Base-by-base conservation (phyloP, 2,888 invertebrate genomes). In the Leuctra nigra region DNA sequence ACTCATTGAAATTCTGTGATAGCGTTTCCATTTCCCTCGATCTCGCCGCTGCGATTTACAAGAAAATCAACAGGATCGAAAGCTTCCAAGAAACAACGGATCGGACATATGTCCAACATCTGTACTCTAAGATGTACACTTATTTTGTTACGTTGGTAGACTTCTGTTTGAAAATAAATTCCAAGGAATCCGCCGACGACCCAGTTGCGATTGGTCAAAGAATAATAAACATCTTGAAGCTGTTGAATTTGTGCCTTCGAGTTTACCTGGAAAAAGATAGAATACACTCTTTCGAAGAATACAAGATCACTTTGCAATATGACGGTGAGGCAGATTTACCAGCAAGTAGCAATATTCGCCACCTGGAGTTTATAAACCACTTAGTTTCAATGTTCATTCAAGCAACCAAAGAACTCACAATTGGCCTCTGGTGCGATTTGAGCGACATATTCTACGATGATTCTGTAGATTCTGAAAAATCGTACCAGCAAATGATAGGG, bases 381-480 rank as follows among this genome's bases (percentile, higher is more conserved):
- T 16, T 50, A 11, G 11, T 50, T 2, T 11, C 1, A 16, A 13
- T 11, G 1, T 33, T 33, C 13, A 20, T 22, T 13, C 3, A 33
- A 16, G 18, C 18, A 6, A 18, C 35, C 7, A 18, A 50, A 35
- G n/a, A 50, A 7, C 22, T 61, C 2, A 55, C 61, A 13, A 46
- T 59, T 11, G 55, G 55, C 50, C 25, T 57, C 11, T 61, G 59
- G 59, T 29, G 54, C n/a, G 25, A 36, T 2, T 61, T 56, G 57
- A 4, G 14, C 11, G 55, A 50, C 20, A 55, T 56, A n/a, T n/a
- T n/a, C n/a, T n/a, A n/a, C n/a, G n/a, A n/a, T n/a, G 36, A 39
- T 25, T 7, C 48, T 20, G 55, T 47, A 18, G n/a, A n/a, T 6
- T 33, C 53, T 20, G 46, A 38, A 9, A 57, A 53, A 39, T 47